These are phyloP conservation scores for Chromoteleia sp. DNA, from an alignment of 2,888 invertebrate species.

Conservation along the genomic window DNA sequence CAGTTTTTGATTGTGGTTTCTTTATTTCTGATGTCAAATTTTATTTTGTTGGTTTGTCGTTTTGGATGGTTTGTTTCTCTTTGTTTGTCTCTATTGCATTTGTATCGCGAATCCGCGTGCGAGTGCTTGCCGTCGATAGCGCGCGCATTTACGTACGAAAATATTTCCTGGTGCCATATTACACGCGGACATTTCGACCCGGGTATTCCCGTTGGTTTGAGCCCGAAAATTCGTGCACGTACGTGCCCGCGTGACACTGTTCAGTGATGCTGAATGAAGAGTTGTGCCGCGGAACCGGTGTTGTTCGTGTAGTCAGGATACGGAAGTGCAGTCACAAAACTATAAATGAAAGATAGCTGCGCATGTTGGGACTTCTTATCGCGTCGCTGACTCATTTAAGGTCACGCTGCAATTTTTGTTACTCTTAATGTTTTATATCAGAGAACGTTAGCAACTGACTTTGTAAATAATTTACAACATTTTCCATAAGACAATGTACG, in stretches of 20 bases:
- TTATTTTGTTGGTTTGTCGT: slow-evolving; percentile 12
- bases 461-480: slow-evolving; percentile 56
- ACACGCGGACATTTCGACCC: slow-evolving; percentile 2
- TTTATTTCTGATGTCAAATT: slow-evolving; percentile 34
- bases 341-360: no score
- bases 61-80: slow-evolving; percentile 10
- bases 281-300: no score
- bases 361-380: no score
- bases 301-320: no score
- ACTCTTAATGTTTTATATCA: background rate
- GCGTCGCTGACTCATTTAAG: background rate
- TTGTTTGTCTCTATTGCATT: slow-evolving; percentile 5
- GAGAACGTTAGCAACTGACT: background rate
- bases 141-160: background rate
- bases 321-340: no score
- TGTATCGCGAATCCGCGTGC: background rate
- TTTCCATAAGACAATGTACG: slow-evolving; percentile 34
- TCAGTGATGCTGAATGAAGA: no score
- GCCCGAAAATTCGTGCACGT: slow-evolving; percentile 2
- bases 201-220: background rate
- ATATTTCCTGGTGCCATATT: slow-evolving; percentile 51
- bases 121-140: background rate
- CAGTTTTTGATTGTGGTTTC: slow-evolving; percentile 20
- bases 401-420: background rate
- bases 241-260: no score